Conservation (phyloP, 2,113 vertebrate species). For the Thalassoma bifasciatum region DNA sequence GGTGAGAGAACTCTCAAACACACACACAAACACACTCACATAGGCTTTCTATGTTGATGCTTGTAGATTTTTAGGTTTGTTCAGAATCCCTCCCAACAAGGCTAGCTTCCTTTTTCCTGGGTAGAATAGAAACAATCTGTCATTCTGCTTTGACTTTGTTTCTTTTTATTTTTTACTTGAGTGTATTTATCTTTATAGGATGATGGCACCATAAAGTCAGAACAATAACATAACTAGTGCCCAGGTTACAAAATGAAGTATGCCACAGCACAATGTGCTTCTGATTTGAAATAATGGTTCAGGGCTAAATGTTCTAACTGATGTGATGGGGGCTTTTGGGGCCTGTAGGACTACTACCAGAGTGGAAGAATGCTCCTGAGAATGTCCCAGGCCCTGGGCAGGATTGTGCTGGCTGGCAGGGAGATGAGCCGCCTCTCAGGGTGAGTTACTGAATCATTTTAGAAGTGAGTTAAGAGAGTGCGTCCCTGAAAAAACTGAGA, state of each 20-base stretch:
- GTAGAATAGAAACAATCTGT: no score
- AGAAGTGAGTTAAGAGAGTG: no score
- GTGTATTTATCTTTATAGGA: no score
- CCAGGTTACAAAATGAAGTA: neutral
- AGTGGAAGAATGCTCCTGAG: slow-evolving; percentile 97
- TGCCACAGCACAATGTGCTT: neutral
- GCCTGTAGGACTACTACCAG: slow-evolving; percentile 96
- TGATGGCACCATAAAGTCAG: neutral
- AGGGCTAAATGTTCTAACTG: neutral
- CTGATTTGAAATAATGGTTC: neutral
- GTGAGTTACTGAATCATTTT: no score
- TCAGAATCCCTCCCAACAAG: no score
- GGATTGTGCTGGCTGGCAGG: slow-evolving; percentile 95
- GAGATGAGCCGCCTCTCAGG: slow-evolving; percentile 98
- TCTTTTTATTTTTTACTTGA: neutral
- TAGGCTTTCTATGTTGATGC: no score
- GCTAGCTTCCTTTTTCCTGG: no score
- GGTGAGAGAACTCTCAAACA: slow-evolving; percentile 77
- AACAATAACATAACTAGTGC: neutral
- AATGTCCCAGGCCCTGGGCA: slow-evolving; percentile 96
- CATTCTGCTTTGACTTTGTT: no score
- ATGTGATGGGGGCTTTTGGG: neutral
- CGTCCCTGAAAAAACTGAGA: no score
- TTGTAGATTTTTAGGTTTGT: no score
- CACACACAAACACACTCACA: slow-evolving; percentile 1